These are phyloP conservation scores for Trilocha varians DNA, from an alignment of 2,888 invertebrate species.

Conservation along the genomic window DNA sequence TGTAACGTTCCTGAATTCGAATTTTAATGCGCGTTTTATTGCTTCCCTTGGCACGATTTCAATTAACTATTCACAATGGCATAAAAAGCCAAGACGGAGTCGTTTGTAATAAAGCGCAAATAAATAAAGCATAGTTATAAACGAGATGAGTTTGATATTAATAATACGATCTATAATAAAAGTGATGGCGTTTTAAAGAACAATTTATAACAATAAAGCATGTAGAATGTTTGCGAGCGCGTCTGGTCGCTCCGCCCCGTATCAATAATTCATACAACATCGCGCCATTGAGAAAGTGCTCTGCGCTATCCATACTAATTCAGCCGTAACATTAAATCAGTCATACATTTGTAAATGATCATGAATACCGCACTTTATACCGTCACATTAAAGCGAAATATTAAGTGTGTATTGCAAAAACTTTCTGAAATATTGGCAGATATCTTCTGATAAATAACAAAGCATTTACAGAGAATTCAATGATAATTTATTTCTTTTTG, in stretches of 20 bases:
- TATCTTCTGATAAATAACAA: no score
- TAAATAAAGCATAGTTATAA: slow-evolving; percentile 22
- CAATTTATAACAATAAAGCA: slow-evolving; percentile 53
- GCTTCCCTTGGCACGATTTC: slow-evolving; percentile 34
- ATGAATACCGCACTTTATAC: slow-evolving; percentile 16
- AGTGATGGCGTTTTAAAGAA: slow-evolving; percentile 33
- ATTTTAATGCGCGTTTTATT: slow-evolving; percentile 24
- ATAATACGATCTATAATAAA: slow-evolving; percentile 36
- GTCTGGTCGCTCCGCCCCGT: slow-evolving; percentile 32
- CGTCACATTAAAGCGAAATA: neutral
- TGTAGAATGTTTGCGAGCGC: slow-evolving; percentile 33
- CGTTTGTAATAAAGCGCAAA: slow-evolving; percentile 23
- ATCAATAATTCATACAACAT: slow-evolving; percentile 67
- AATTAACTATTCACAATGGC: slow-evolving; percentile 27
- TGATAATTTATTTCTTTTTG: no score
- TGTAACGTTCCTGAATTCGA: slow-evolving; percentile 22
- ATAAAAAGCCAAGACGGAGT: slow-evolving; percentile 20
- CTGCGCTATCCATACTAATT: slow-evolving; percentile 68
- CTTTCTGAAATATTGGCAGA: no score
- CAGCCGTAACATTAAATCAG: slow-evolving; percentile 46
- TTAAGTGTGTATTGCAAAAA: slow-evolving; percentile 11
- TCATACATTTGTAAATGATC: slow-evolving; percentile 37
- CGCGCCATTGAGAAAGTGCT: slow-evolving; percentile 70
- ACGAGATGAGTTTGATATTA: slow-evolving; percentile 27
- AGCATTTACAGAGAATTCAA: no score